These are phyloP conservation scores for Taurulus bubalis DNA, from an alignment of 2,113 vertebrate genomes.

Conservation along the genomic window DNA sequence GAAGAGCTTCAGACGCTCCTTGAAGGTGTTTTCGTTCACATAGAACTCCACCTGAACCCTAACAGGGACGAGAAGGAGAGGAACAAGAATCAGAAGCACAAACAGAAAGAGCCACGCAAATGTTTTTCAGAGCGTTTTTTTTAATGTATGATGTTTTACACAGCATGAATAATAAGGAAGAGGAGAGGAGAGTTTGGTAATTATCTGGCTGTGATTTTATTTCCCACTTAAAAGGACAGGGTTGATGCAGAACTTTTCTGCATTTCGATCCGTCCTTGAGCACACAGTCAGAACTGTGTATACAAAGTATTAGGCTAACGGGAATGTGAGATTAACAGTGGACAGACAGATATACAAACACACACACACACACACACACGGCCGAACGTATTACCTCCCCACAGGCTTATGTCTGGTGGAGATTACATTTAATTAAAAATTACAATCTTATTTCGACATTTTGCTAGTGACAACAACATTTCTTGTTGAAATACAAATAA, in stretches of 20 bases:
- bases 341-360: neutral
- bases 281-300: neutral
- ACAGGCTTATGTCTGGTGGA: too few relatives aligned
- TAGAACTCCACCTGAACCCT: constrained; percentile 89
- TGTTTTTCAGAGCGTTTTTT: constrained; percentile 2
- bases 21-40: constrained; percentile 89
- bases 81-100: neutral
- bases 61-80: constrained; percentile 26
- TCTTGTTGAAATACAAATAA: neutral
- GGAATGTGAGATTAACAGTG: neutral
- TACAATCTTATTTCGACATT: neutral
- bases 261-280: neutral
- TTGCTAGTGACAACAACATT: neutral
- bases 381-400: too few relatives aligned
- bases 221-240: constrained; percentile 21
- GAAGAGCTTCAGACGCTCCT: constrained; percentile 88
- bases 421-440: neutral
- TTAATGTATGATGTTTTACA: neutral
- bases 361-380: neutral
- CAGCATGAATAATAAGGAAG: constrained; percentile 36
- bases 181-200: constrained; percentile 30
- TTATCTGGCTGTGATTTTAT: constrained; percentile 49
- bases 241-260: neutral
- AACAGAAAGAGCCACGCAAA: neutral
- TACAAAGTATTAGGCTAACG: neutral